phyloP scores from a whole-genome alignment of 2,888 invertebrate species.

The Litoditis marina region DNA sequence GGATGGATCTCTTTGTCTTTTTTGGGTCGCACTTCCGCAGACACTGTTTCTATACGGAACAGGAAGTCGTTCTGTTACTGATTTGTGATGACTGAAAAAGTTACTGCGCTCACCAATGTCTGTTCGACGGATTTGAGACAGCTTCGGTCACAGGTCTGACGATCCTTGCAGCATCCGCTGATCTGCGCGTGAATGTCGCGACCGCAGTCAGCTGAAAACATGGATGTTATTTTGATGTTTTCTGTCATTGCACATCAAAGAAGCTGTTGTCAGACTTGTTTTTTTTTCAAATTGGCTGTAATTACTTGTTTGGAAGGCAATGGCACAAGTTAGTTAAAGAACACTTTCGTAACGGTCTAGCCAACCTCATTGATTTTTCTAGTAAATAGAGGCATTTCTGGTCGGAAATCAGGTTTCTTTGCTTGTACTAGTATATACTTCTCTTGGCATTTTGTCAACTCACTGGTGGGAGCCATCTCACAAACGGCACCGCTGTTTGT shows the following conservation, averaged over 20 bases:
- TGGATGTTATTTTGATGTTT: neutral
- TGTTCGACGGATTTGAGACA: conserved; percentile 25
- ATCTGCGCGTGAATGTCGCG: conserved; percentile 24
- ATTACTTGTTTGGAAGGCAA: too few species aligned
- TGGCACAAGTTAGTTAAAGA: too few species aligned
- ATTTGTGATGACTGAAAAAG: neutral
- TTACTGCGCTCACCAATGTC: conserved; percentile 15
- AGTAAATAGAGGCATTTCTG: too few species aligned
- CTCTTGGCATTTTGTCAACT: too few species aligned
- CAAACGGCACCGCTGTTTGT: conserved; percentile 23
- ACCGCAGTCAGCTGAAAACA: conserved; percentile 19
- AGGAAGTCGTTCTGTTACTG: neutral
- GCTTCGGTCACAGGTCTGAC: conserved; percentile 18
- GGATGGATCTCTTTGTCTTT: too few species aligned
- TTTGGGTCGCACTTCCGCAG: too few species aligned
- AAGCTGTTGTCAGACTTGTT: too few species aligned
- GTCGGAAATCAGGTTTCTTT: too few species aligned
- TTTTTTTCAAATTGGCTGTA: too few species aligned
- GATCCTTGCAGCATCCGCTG: conserved; percentile 27
- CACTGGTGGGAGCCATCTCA: conserved; percentile 16
- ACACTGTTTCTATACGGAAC: neutral
- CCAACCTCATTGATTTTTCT: conserved; percentile 1
- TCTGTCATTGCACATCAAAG: too few species aligned
- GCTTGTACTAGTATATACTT: too few species aligned
- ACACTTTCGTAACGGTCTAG: too few species aligned